Evolutionary conservation across 2,888 invertebrate species (phyloP), one percentile per base, ranked within the genome.

Genomic region (Chloromyia formosa): DNA sequence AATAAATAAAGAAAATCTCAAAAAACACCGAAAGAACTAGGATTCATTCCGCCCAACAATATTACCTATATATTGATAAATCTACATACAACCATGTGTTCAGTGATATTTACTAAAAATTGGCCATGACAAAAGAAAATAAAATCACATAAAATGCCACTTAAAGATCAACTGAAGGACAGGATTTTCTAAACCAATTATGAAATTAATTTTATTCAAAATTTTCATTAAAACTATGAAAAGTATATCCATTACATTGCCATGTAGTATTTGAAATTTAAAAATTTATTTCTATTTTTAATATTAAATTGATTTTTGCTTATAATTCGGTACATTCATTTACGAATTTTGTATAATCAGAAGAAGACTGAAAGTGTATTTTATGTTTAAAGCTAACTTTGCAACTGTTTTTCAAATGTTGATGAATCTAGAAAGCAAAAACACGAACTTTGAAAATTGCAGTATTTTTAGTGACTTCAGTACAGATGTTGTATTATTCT

Each of bases 141-240:
- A 35, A 20, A 66, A 49, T n/a, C 23, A 71, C 71, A 56, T 71
- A 71, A 71, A 71, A 71, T 71, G 71, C 71, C 71, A 71, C 71
- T 71, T 71, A 71, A 71, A 56, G 58, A 71, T 71, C 42, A 22
- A 66, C 66, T 66, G 66, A 18, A 20, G 22, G 49, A 49, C 10
- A n/a, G 27, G 7, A 7, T 60, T 60, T 14, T 23, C 23, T 2
- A 23, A 60, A 60, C 27, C 5, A 23, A 27, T 22, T 23, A 20
- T 60, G 1, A 2, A 22, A 12, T 60, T 60, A 4, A 22, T 58
- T 58, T 20, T 58, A 23, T 60, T 7, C 12, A 35, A 35, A 49
- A 49, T n/a, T n/a, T n/a, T n/a, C n/a, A n/a, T n/a, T n/a, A n/a
- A n/a, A 10, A 12, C 49, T 49, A n/a, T 2, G 12, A 49, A 12